Percentiles rank a stretch among this genome's conserved stretches.
phyloP scores from a whole-genome alignment of 2,797 vertebrate species.

The Channallabes apus region DNA sequence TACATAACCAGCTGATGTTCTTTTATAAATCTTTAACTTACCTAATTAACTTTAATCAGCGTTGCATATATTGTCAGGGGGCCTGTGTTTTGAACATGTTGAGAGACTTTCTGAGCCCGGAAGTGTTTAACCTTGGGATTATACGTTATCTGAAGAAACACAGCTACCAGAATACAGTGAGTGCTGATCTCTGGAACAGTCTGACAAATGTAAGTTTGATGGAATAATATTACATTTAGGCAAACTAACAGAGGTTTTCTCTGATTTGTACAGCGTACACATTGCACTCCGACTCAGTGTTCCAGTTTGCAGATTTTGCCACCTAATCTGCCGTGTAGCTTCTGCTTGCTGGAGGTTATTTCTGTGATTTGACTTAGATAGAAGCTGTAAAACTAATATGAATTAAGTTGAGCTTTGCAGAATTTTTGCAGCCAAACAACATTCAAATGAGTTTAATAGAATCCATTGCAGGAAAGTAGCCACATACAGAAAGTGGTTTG shows the following conservation, averaged over 20 bases:
- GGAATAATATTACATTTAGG: background rate
- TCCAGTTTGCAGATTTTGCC: background rate
- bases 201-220: conserved; percentile 68
- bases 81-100: conserved; percentile 81
- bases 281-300: background rate
- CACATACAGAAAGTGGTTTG: background rate
- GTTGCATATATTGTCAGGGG: conserved; percentile 63
- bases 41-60: no score
- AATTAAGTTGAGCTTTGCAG: background rate
- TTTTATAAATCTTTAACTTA: background rate
- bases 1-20: conserved; percentile 47
- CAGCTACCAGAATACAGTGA: conserved; percentile 77
- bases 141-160: conserved; percentile 72
- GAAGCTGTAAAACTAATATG: background rate
- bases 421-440: background rate
- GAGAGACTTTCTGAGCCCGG: conserved; percentile 71
- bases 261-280: background rate
- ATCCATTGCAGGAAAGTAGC: background rate
- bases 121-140: conserved; percentile 74
- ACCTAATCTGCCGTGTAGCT: background rate
- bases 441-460: background rate
- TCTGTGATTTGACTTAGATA: background rate
- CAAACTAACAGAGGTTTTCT: background rate
- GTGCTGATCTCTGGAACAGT: conserved; percentile 75
- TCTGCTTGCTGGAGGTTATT: background rate